phyloP scores from a whole-genome alignment of 1,140 invertebrate species.

The Drosophila kanapiae region DNA sequence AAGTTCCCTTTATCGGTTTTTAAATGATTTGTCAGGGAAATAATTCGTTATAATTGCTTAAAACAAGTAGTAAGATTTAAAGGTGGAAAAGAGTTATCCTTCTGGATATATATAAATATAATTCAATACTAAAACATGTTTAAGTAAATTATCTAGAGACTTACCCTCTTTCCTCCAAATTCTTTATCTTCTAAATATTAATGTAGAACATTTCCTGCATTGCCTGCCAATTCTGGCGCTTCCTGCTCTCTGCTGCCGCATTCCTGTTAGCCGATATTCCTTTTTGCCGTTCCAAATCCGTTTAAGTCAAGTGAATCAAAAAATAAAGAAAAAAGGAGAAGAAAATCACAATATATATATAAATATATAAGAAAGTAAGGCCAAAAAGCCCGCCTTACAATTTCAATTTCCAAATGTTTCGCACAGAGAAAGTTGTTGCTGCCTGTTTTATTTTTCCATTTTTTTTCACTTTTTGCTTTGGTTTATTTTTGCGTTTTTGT shows the following conservation, averaged over 20 bases:
- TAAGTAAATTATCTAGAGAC: background rate
- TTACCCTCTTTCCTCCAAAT: background rate
- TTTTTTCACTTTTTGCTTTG: constrained; percentile 16
- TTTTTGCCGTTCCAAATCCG: constrained; percentile 47
- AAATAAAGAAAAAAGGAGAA: background rate
- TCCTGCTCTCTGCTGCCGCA: constrained; percentile 32
- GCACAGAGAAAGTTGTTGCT: constrained; percentile 47
- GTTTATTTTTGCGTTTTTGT: constrained; percentile 17
- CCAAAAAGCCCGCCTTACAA: constrained; percentile 51
- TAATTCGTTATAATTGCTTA: background rate
- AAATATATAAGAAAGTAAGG: constrained; percentile 33
- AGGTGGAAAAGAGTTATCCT: background rate
- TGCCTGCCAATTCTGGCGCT: constrained; percentile 28
- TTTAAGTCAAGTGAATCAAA: constrained; percentile 57
- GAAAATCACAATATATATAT: constrained; percentile 36
- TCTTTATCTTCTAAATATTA: constrained; percentile 4
- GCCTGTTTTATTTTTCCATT: constrained; percentile 16
- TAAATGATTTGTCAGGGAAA: background rate
- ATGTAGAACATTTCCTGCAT: constrained; percentile 46
- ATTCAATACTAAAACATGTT: background rate
- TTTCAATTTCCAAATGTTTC: constrained; percentile 72
- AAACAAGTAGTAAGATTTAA: background rate
- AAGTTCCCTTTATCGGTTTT: background rate
- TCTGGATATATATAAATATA: too few relatives aligned
- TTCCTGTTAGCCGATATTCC: constrained; percentile 15